phyloP scores from a whole-genome alignment of 1,140 invertebrate species.

The Scaptodrosophila lebanonensis region DNA sequence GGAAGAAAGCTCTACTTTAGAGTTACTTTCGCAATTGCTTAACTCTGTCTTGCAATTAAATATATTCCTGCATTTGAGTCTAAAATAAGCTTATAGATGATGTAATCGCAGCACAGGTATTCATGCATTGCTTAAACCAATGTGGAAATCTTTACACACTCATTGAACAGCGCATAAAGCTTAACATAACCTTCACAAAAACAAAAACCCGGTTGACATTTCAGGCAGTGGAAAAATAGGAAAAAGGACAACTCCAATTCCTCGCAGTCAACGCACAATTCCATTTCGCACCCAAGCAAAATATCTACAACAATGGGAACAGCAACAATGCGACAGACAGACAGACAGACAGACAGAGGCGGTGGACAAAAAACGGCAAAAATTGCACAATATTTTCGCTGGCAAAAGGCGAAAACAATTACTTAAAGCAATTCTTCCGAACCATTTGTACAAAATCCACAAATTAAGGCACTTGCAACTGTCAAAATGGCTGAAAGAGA shows the following conservation, averaged over 20 bases:
- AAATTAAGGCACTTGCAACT: slow-evolving; percentile 68
- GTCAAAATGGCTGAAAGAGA: slow-evolving; percentile 12
- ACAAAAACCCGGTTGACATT: background rate
- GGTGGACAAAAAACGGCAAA: slow-evolving; percentile 19
- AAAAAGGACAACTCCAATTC: background rate
- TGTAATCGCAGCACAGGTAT: too few species aligned
- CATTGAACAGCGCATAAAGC: too few species aligned
- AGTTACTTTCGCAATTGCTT: too few species aligned
- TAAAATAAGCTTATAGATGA: too few species aligned
- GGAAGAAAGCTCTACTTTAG: too few species aligned
- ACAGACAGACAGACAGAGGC: background rate
- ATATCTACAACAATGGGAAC: slow-evolving; percentile 8
- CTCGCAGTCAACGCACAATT: too few species aligned
- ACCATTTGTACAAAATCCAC: slow-evolving; percentile 69
- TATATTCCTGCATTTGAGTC: too few species aligned
- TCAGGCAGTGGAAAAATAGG: background rate
- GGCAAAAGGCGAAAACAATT: slow-evolving; percentile 57
- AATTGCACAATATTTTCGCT: slow-evolving; percentile 34
- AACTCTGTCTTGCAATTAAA: too few species aligned
- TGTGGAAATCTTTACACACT: too few species aligned
- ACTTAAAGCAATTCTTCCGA: slow-evolving; percentile 73
- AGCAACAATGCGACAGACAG: background rate
- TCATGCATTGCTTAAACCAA: too few species aligned
- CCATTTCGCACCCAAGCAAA: background rate
- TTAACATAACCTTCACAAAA: too few species aligned